These are phyloP conservation scores for Agrochola litura DNA, from an alignment of 2,888 invertebrate species.

Conservation along the genomic window DNA sequence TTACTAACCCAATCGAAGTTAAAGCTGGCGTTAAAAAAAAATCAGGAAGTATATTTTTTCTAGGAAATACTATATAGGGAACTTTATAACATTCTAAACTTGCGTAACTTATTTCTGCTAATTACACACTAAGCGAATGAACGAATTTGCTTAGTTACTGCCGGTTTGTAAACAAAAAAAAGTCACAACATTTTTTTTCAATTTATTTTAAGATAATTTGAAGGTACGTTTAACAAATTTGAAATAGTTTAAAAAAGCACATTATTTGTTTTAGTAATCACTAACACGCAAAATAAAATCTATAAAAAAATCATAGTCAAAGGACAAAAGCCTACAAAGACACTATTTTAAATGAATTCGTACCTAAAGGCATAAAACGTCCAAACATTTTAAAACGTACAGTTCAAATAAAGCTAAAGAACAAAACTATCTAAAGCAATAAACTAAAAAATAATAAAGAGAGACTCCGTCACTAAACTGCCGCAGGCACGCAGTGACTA, in stretches of 20 bases:
- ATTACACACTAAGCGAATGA: not conserved
- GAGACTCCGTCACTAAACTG: not conserved
- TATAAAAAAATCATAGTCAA: not conserved
- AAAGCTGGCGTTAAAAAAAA: not conserved
- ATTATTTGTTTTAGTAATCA: not conserved
- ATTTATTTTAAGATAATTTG: not conserved
- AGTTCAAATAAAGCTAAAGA: not conserved
- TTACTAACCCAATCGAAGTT: too few relatives aligned
- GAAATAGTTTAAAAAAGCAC: not conserved
- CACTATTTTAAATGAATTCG: not conserved
- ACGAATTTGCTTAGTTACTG: not conserved
- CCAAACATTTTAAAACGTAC: not conserved
- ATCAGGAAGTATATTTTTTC: not conserved
- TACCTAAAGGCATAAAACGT: not conserved
- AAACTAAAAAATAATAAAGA: constrained; percentile 4
- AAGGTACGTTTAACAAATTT: not conserved
- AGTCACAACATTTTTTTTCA: not conserved
- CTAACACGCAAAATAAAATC: not conserved
- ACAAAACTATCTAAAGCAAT: not conserved
- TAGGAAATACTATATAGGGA: not conserved
- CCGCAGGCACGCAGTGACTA: not conserved
- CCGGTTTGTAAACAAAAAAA: not conserved
- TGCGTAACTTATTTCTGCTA: too few relatives aligned
- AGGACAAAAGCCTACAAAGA: not conserved
- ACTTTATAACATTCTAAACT: not conserved